These are phyloP conservation scores for Bos taurus DNA, from an alignment of 2,113 vertebrate species.

Conservation along the genomic window ARS-UCD2.0 NC_037330.1:64044501-64045000, in stretches of 20 bases:
- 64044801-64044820: not conserved
- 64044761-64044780: not conserved
- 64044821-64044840: not conserved
- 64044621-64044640: not conserved
- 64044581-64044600: not conserved
- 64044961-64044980: rapidly evolving
- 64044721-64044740: not conserved
- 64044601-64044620: not conserved
- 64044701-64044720: not conserved
- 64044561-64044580: not conserved
- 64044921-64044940: not conserved
- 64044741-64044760: not conserved
- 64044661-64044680: not conserved
- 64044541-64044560: too few species aligned
- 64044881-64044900: not conserved
- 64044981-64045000: not conserved
- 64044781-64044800: not conserved
- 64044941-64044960: not conserved
- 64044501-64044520: too few species aligned
- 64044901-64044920: not conserved
- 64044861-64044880: not conserved
- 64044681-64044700: not conserved
- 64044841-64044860: not conserved
- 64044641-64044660: not conserved
- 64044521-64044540: too few species aligned